Conservation (phyloP, 2,797 vertebrate genomes). For the Emys orbicularis region DNA sequence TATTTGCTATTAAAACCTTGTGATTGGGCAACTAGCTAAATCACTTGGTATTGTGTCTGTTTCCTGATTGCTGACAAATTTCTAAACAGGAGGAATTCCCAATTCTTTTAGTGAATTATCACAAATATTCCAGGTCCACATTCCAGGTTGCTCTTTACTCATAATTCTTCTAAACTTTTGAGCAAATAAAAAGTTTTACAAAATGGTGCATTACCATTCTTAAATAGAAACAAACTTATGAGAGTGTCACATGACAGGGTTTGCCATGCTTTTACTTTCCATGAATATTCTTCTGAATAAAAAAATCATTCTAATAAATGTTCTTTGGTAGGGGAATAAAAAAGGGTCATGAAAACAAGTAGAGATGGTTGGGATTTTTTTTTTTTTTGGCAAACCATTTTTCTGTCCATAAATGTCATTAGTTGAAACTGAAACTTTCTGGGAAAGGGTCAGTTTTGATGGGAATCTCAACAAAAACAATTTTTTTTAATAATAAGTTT, state of each 20-base stretch:
- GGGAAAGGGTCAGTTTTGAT: constrained; percentile 21
- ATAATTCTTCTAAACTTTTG: background rate
- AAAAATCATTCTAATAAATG: rapidly evolving
- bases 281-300: background rate
- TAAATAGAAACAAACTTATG: background rate
- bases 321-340: background rate
- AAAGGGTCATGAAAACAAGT: constrained; percentile 8
- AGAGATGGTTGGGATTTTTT: background rate
- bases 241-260: background rate
- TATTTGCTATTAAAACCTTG: background rate
- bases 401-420: background rate
- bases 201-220: background rate
- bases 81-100: rapidly evolving
- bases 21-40: background rate
- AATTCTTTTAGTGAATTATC: background rate
- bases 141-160: background rate
- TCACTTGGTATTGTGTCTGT: background rate
- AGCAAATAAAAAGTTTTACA: background rate
- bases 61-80: background rate
- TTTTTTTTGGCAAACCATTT: background rate
- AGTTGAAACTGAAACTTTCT: background rate
- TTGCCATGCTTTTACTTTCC: background rate
- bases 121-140: background rate
- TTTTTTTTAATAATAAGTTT: background rate
- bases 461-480: background rate